Evolutionary conservation across 1,140 invertebrate species (phyloP).

Genomic region (Cydia amplana): DNA sequence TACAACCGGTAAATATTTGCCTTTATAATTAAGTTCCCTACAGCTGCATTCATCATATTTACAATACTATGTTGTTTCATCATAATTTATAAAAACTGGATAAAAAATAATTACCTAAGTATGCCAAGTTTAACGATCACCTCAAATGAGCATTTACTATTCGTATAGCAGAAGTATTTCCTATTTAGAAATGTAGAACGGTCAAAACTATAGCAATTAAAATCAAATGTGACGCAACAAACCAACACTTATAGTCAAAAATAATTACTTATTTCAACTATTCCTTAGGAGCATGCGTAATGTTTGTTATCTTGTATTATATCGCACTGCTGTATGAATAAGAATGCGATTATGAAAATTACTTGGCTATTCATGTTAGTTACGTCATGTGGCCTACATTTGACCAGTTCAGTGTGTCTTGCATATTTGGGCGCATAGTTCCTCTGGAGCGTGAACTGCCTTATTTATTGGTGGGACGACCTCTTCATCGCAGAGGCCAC

Average conservation of each 20-base stretch:
- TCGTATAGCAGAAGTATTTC: background rate
- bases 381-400: conserved; percentile 54
- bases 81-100: background rate
- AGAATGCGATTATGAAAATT: conserved; percentile 54
- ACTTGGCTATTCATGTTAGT: conserved; percentile 54
- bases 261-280: conserved; percentile 19
- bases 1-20: background rate
- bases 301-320: conserved; percentile 41
- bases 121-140: background rate
- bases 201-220: background rate
- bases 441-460: conserved; percentile 47
- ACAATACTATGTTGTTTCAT: background rate
- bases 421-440: conserved; percentile 36
- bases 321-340: conserved; percentile 40
- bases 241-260: conserved; percentile 17
- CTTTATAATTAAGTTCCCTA: background rate
- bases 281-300: conserved; percentile 16
- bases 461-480: conserved; percentile 37
- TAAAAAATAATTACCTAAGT: background rate
- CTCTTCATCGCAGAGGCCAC: background rate
- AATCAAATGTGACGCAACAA: background rate
- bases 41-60: background rate
- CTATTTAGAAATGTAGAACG: conserved; percentile 9
- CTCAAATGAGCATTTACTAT: background rate
- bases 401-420: conserved; percentile 35